Conservation (phyloP, 2,797 vertebrate genomes). For the Protonibea diacanthus region DNA sequence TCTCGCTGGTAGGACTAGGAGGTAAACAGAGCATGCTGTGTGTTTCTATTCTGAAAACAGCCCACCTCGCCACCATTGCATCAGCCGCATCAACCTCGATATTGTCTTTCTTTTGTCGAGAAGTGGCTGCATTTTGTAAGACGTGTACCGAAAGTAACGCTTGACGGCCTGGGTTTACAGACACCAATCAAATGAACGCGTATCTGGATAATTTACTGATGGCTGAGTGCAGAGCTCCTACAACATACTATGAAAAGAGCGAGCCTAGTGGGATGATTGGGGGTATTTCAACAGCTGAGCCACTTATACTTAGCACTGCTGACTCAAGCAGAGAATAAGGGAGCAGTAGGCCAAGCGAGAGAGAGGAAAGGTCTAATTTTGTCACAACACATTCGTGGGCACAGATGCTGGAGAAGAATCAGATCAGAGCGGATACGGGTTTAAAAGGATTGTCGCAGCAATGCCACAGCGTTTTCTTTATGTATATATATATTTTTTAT, state of each 20-base stretch:
- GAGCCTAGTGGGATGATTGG: slow-evolving; percentile 43
- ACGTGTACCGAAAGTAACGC: background rate
- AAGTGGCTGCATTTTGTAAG: background rate
- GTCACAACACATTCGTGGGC: background rate
- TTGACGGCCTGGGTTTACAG: background rate
- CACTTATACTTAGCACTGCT: slow-evolving; percentile 66
- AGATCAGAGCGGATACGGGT: background rate
- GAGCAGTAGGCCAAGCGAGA: slow-evolving; percentile 51
- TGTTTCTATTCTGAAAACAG: slow-evolving; percentile 63
- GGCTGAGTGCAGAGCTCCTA: slow-evolving; percentile 10
- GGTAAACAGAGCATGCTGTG: slow-evolving; percentile 78
- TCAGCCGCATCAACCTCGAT: slow-evolving; percentile 13
- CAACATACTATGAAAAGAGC: slow-evolving; percentile 45
- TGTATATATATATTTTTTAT: slow-evolving; percentile 50
- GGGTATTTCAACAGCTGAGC: slow-evolving; percentile 48
- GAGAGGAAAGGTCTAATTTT: slow-evolving; percentile 39
- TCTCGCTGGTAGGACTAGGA: slow-evolving; percentile 56
- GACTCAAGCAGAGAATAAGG: slow-evolving; percentile 57
- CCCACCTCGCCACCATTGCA: slow-evolving; percentile 17
- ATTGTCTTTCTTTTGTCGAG: slow-evolving; percentile 9
- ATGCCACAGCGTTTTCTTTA: slow-evolving; percentile 2
- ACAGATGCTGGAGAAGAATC: slow-evolving; percentile 5
- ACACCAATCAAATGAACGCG: slow-evolving; percentile 1
- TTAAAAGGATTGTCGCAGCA: slow-evolving; percentile 11
- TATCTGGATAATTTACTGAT: background rate